phyloP scores from a whole-genome alignment of 1,140 invertebrate genomes.

The Anoplolepis gracilipes region DNA sequence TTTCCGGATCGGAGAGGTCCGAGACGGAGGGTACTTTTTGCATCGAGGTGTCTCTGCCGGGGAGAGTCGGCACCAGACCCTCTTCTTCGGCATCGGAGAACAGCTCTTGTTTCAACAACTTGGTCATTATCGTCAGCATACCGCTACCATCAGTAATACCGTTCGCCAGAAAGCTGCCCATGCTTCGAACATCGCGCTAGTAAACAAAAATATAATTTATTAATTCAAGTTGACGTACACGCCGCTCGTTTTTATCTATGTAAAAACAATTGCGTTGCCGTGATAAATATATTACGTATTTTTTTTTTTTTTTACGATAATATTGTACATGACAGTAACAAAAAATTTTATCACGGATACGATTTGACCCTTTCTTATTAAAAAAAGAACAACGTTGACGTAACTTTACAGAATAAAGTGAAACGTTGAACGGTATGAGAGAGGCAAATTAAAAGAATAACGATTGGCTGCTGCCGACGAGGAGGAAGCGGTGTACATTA shows the following conservation, averaged over 20 bases:
- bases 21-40: conserved; percentile 94
- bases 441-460: conserved; percentile 19
- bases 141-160: conserved; percentile 78
- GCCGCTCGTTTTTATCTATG: background rate
- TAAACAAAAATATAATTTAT: conserved; percentile 41
- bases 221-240: conserved; percentile 1
- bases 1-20: conserved; percentile 93
- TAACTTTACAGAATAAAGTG: background rate
- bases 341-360: background rate
- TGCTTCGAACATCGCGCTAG: conserved; percentile 82
- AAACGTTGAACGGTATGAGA: conserved; percentile 29
- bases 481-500: conserved; percentile 24
- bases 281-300: background rate
- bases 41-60: conserved; percentile 87
- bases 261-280: background rate
- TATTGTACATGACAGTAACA: background rate
- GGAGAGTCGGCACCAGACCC: conserved; percentile 81
- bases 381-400: background rate
- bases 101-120: conserved; percentile 85
- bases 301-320: background rate
- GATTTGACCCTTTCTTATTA: no score
- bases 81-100: conserved; percentile 85
- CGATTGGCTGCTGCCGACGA: background rate
- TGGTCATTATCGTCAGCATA: conserved; percentile 84
- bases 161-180: conserved; percentile 78